These are phyloP conservation scores for Mastacembelus armatus DNA, from an alignment of 2,797 vertebrate species.

Conservation along the genomic window DNA sequence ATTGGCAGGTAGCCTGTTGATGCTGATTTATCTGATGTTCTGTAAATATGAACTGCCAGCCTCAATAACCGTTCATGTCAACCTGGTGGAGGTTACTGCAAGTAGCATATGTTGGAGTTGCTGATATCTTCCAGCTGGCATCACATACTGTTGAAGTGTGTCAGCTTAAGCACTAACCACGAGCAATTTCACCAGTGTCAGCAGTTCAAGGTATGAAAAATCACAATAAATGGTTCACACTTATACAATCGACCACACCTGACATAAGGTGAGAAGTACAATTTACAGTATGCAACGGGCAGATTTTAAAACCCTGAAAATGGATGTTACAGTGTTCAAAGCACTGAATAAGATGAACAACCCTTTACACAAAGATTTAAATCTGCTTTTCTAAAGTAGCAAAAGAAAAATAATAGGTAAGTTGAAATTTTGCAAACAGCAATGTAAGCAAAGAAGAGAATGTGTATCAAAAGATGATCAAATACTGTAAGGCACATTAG, in stretches of 20 bases:
- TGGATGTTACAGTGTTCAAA: background rate
- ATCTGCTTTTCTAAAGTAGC: background rate
- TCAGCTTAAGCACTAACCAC: background rate
- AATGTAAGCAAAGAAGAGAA: background rate
- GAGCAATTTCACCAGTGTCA: background rate
- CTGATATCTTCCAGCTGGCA: constrained; percentile 20
- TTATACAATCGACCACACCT: background rate
- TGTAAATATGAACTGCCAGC: constrained; percentile 36
- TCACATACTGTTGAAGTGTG: background rate
- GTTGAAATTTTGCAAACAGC: too few species aligned
- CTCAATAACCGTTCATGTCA: constrained; percentile 34
- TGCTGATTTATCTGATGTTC: constrained; percentile 36
- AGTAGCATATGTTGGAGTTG: constrained; percentile 36
- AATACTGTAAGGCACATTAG: background rate
- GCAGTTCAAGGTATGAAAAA: background rate
- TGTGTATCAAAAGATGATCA: background rate
- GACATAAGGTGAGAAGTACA: background rate
- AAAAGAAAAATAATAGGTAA: background rate
- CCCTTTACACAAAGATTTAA: background rate
- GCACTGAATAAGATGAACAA: background rate
- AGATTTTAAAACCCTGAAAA: background rate
- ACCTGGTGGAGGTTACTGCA: constrained; percentile 20
- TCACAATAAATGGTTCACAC: background rate
- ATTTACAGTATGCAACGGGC: background rate
- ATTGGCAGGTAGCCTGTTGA: constrained; percentile 36